Conservation (phyloP, 2,888 invertebrate species). For the Phlogophora meticulosa region DNA sequence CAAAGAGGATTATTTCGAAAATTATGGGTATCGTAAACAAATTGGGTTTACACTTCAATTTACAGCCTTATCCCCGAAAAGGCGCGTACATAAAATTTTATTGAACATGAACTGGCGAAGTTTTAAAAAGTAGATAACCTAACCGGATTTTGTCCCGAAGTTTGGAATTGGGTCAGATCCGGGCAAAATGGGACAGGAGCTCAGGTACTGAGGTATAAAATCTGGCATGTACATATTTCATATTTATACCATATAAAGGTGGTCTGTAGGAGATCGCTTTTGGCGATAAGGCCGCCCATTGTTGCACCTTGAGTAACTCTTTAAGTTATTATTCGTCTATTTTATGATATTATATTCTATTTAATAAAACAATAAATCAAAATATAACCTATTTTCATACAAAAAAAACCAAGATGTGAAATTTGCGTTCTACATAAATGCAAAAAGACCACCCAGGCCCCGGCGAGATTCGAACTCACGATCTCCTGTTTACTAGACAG, state of each 20-base stretch:
- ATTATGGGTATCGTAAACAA: conserved; percentile 10
- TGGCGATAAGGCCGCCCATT: too few relatives aligned
- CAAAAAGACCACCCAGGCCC: conserved; percentile 75
- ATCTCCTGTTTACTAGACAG: conserved; percentile 91
- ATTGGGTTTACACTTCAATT: conserved; percentile 9
- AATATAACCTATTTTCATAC: too few relatives aligned
- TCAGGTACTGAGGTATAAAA: too few relatives aligned
- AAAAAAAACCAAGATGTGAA: neutral
- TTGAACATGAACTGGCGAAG: conserved; percentile 29
- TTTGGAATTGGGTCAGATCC: conserved; percentile 51
- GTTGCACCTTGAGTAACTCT: too few relatives aligned
- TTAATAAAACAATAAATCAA: too few relatives aligned
- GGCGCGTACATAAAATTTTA: conserved; percentile 22
- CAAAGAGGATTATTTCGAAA: too few relatives aligned
- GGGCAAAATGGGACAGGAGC: neutral
- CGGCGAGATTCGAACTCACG: conserved; percentile 89
- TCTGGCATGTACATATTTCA: too few relatives aligned
- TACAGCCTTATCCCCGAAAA: neutral
- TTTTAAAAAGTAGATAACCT: conserved; percentile 47
- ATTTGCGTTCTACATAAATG: neutral
- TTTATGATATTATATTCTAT: too few relatives aligned
- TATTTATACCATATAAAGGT: too few relatives aligned
- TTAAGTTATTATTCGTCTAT: too few relatives aligned
- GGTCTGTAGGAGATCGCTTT: too few relatives aligned
- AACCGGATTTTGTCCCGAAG: conserved; percentile 10